These are phyloP conservation scores for Cataglyphis cursor DNA, from an alignment of 2,888 invertebrate species.

Conservation along the genomic window DNA sequence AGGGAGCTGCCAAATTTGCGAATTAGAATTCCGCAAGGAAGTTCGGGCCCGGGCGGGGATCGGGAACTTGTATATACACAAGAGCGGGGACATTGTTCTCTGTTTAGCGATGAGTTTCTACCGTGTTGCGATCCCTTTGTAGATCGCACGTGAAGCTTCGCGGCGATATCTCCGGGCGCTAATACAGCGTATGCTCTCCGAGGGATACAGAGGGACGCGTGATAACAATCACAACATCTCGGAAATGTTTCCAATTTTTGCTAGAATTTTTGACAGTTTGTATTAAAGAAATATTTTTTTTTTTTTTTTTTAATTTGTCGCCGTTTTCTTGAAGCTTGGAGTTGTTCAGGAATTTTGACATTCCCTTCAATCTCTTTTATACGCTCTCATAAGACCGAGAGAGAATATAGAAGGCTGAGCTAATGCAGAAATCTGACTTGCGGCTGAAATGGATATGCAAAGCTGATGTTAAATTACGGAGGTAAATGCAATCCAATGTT, in stretches of 20 bases:
- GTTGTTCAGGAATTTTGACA: too few relatives aligned
- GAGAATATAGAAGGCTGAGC: constrained; percentile 12
- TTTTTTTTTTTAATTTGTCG: not conserved
- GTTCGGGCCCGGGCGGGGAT: constrained; percentile 33
- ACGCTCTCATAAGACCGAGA: not conserved
- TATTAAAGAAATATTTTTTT: too few relatives aligned
- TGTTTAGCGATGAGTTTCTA: constrained; percentile 26
- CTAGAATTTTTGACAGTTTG: not conserved
- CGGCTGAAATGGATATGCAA: not conserved
- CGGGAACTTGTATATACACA: constrained; percentile 15
- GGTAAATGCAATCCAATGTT: constrained; percentile 30
- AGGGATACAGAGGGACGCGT: not conserved
- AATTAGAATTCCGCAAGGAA: constrained; percentile 44
- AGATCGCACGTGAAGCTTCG: constrained; percentile 45
- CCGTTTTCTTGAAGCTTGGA: not conserved
- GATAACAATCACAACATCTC: not conserved
- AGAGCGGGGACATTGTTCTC: constrained; percentile 38
- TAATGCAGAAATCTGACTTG: not conserved
- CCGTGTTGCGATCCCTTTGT: constrained; percentile 48
- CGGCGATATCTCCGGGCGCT: constrained; percentile 17
- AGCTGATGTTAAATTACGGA: constrained; percentile 3
- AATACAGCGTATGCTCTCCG: constrained; percentile 28
- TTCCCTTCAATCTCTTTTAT: too few relatives aligned
- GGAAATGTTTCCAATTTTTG: not conserved
- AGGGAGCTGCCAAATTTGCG: constrained; percentile 33